These are phyloP conservation scores for Bryconaethiops microstoma DNA, from an alignment of 2,797 vertebrate genomes.

Conservation along the genomic window DNA sequence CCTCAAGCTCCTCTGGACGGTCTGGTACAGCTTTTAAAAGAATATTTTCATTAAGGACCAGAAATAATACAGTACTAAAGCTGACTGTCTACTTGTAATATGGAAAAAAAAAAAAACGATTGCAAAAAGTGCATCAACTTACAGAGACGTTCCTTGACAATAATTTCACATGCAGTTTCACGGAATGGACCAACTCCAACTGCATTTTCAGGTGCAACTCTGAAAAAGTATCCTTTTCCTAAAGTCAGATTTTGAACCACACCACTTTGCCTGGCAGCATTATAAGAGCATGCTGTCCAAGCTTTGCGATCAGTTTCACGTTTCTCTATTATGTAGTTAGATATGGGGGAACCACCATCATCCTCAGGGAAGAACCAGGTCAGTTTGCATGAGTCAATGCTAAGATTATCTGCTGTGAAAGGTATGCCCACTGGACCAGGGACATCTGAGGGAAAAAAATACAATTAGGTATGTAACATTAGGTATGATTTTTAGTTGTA, in stretches of 20 bases:
- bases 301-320: constrained; percentile 93
- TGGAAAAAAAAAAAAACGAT: too few relatives aligned
- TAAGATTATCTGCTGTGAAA: constrained; percentile 90
- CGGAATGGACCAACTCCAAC: constrained; percentile 96
- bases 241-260: constrained; percentile 91
- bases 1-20: constrained; percentile 92
- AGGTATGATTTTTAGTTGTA: not conserved
- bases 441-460: constrained; percentile 78
- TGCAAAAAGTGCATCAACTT: constrained; percentile 59
- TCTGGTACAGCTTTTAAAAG: constrained; percentile 87
- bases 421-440: constrained; percentile 93
- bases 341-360: constrained; percentile 93
- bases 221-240: constrained; percentile 95
- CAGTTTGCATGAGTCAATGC: constrained; percentile 94
- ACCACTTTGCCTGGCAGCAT: constrained; percentile 94
- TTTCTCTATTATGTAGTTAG: constrained; percentile 96
- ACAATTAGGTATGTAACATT: not conserved
- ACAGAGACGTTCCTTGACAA: constrained; percentile 95
- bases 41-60: not conserved
- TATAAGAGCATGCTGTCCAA: constrained; percentile 95
- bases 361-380: constrained; percentile 96
- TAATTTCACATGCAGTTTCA: constrained; percentile 84
- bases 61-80: too few relatives aligned
- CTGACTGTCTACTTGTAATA: too few relatives aligned
- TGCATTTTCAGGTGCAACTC: constrained; percentile 96